Base-by-base conservation (phyloP, 2,113 vertebrate species). In the Cyprinus carpio region DNA sequence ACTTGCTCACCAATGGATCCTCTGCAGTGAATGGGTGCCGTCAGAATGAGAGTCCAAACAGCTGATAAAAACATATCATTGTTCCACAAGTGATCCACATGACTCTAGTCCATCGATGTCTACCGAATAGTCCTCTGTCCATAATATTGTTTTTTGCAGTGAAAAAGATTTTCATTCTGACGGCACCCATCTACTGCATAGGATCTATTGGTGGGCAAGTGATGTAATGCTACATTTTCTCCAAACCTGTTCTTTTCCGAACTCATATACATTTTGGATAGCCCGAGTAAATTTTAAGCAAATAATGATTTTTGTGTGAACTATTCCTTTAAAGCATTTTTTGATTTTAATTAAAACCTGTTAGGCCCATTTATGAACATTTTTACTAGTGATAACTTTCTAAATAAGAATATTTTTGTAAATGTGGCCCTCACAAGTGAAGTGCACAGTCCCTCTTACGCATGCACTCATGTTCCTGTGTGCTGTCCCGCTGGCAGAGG, bases 401-500 rank as follows among this genome's bases (percentile, higher is more conserved):
- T 64, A 8, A 25, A 25, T 64, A 12, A 13, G 10, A 64, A 27
- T 25, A 15, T 27, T 64, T 64, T 27, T 8, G 56, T 1, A 9
- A 23, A 58, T 23, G 7, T n/a, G 56, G 56, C 25, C 62, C 25
- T 65, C 62, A 27, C 62, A 37, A 34, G 31, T 20, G 67, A 71
- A 71, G 67, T 31, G 13, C 40, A 5, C 78, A 69, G 60, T 49
- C 6, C 11, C 27, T 18, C 49, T 67, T 49, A 27, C 3, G 72
- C 49, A 77, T 71, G 29, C 40, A 43, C 75, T 78, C 8, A 83
- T 81, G 69, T 37, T 69, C 67, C 84, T 67, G 43, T 87, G 81
- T 88, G 58, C 16, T 65, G 9, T 86, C 81, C 56, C 27, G 16
- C 49, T 60, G 90, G 78, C 93, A 96, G 96, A 93, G 87, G 37